Base-by-base conservation (phyloP, 2,888 invertebrate species). In the Hirtodrosophila alboralis region DNA sequence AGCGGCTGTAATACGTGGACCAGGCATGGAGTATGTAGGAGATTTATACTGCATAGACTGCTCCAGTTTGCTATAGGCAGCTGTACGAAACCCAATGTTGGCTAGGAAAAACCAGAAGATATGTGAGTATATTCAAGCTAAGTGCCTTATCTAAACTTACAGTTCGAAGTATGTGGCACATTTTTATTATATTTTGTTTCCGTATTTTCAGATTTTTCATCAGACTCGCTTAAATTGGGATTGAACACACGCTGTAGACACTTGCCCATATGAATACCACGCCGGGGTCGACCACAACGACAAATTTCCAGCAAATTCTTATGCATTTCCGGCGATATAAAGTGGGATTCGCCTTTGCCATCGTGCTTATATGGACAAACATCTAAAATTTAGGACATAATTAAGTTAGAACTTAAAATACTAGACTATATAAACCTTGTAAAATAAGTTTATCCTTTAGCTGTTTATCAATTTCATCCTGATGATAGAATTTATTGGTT, bases 11-110 rank as follows among this genome's bases (percentile, higher is more conserved):
- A 90, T 68, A 12, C 85, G 87, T 13, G 87, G 86, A 10, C 90
- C 90, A 1, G 87, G 74, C 90, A 90, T 90, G 2, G 88, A 87
- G 36, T 64, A 63, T 0, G 87, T 64, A 0, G 90, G 90, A 5
- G 90, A 90, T 13, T 86, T 54, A 58, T 90, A 90, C 31, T 85
- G 84, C 80, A 90, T 89, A 2, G 89, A 89, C 7, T 85, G 73
- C 21, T 90, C 90, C 75, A 89, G 83, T 48, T 85, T 69, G 3
- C 56, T 62, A 26, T 88, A 90, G 30, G 60, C 67, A 3, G 76
- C 70, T 1, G 51, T 14, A 56, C 73, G 27, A 51, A 87, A 88
- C 6, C 90, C 90, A 31, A 90, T 80, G 45, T 66, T 77, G 33
- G 86, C 90, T 90, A 26, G n/a, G n/a, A n/a, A n/a, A 0, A 47